Evolutionary conservation across 2,113 vertebrate genomes (phyloP), one percentile per base, ranked within the genome.

Genomic region (Xenopus borealis): DNA sequence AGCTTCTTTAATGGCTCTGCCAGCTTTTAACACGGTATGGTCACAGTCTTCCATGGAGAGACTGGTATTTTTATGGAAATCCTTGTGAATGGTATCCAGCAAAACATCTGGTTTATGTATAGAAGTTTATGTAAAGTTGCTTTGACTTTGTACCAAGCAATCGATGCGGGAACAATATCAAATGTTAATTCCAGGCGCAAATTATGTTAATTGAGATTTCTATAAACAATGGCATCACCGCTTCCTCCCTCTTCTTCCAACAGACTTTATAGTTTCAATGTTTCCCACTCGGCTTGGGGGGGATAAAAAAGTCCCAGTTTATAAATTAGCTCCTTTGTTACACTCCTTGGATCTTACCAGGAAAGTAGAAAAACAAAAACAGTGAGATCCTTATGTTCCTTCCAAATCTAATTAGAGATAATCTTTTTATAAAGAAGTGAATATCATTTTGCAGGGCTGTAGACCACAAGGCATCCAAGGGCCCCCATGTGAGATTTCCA

Each of bases 211-310:
- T 74, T 74, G 72, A 74, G 72, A 64, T 66, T 74, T 74, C 55
- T 73, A 53, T 74, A 74, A 74, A 74, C 72, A 74, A 74, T 74
- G 52, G 50, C 72, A 66, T 74, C 72, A 74, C 53, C n/a, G 72
- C 64, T 61, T 50, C 27, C 46, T 45, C 19, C 18, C 65, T 12
- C 1, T 64, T 66, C 17, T 23, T 30, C 14, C 44, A n/a, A 33
- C 33, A 16, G 59, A 12, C 52, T 67, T 27, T 19, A 20, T 45
- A 12, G 40, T 47, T 47, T 30, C 62, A 59, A 57, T 20, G 59
- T 47, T 13, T 18, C 45, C 18, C 19, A 50, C 12, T 16, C 44
- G 12, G 40, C 14, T 3, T 46, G 16, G 14, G 40, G 27, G n/a
- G 63, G 33, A 6, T 2, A 6, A 40, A 40, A 18, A 66, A 66